Percentiles rank a stretch among this genome's conserved stretches.
Evolutionary conservation across 2,888 invertebrate species (phyloP).

Genomic region (Chaetogeoica ovagalla): DNA sequence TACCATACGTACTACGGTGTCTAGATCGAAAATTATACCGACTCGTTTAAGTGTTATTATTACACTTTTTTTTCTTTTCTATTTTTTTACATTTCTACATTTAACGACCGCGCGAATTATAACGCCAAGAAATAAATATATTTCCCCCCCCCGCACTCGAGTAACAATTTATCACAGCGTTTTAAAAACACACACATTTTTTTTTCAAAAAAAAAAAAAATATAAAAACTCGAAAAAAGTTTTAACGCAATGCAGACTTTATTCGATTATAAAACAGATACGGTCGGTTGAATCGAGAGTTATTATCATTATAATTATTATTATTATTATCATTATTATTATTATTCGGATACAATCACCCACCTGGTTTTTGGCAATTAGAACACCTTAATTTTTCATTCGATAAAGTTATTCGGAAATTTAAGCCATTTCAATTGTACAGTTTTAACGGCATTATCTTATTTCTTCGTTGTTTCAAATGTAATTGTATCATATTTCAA

Average conservation of each 20-base stretch:
- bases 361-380: slow-evolving; percentile 34
- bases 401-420: neutral
- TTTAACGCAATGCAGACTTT: slow-evolving; percentile 38
- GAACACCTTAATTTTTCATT: slow-evolving; percentile 16
- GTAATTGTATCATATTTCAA: no score
- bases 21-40: neutral
- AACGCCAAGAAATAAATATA: neutral
- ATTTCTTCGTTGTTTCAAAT: no score
- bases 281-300: slow-evolving; percentile 10
- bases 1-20: neutral
- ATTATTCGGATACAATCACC: neutral
- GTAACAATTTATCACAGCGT: slow-evolving; percentile 3
- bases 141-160: neutral
- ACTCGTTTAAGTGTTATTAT: neutral
- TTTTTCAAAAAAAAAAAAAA: no score
- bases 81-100: neutral
- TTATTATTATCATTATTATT: no score
- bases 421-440: neutral
- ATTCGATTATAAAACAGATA: slow-evolving; percentile 37
- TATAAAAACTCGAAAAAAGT: neutral
- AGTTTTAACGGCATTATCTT: no score
- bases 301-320: no score
- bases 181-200: slow-evolving; percentile 4
- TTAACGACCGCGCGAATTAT: neutral
- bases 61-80: neutral